These are phyloP conservation scores for Poeciliopsis paucimaculata DNA, from an alignment of 2,797 vertebrate genomes.

Conservation along the genomic window DNA sequence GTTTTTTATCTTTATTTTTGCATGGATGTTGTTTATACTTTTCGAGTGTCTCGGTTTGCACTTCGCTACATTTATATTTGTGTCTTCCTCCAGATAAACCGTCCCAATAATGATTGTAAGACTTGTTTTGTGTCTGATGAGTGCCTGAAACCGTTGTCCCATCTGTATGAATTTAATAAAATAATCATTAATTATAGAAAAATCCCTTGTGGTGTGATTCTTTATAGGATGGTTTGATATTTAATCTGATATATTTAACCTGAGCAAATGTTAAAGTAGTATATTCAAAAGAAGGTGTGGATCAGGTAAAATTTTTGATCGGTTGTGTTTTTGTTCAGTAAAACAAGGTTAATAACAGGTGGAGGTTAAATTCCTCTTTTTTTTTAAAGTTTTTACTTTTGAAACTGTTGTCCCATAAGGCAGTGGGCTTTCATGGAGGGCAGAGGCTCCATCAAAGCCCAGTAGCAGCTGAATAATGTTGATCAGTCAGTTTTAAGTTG, in stretches of 20 bases:
- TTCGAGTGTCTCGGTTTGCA: conserved; percentile 59
- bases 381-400: conserved; percentile 1
- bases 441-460: too few species aligned
- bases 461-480: too few species aligned
- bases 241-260: background rate
- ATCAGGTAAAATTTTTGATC: background rate
- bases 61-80: conserved; percentile 50
- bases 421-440: conserved; percentile 32
- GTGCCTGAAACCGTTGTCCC: conserved; percentile 14
- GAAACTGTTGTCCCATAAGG: conserved; percentile 44
- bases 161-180: conserved; percentile 79
- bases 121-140: conserved; percentile 62
- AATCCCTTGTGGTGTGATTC: background rate
- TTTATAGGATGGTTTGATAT: background rate
- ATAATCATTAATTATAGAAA: conserved; percentile 35
- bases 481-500: too few species aligned
- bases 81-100: conserved; percentile 43
- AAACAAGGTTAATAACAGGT: background rate
- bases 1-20: conserved; percentile 20
- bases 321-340: background rate
- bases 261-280: background rate
- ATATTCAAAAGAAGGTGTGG: background rate
- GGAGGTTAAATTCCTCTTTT: conserved; percentile 11
- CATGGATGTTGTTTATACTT: conserved; percentile 32
- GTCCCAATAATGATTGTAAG: conserved; percentile 44